A percentile compares a stretch with the other conserved stretches of the same genome.
These are phyloP conservation scores for Nephrotoma appendiculata DNA, from an alignment of 2,888 invertebrate genomes.

Conservation along the genomic window DNA sequence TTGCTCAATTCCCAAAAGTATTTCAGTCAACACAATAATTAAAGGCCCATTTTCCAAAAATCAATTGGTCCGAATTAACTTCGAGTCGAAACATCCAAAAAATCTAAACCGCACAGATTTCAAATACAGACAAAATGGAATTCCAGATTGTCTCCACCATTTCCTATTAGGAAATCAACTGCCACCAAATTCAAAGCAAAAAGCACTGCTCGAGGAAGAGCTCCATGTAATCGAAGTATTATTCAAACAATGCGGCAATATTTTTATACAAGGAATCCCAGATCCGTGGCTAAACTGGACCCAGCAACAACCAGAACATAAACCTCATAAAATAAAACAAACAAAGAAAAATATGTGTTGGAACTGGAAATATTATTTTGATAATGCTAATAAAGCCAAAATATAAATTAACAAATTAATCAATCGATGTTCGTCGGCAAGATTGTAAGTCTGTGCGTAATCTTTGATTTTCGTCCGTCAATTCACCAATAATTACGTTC, in stretches of 20 bases:
- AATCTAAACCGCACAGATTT: neutral
- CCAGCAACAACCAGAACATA: neutral
- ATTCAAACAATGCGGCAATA: neutral
- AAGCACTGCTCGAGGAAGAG: neutral
- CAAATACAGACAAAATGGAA: neutral
- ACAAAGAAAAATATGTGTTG: neutral
- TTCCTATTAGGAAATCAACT: neutral
- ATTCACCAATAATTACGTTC: conserved; percentile 7
- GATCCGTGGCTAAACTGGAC: neutral
- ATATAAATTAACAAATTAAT: neutral
- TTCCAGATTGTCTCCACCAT: neutral
- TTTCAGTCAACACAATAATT: neutral
- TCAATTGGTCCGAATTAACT: neutral
- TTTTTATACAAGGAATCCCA: conserved; percentile 1
- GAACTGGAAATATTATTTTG: neutral
- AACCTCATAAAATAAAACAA: neutral
- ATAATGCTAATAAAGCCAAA: neutral
- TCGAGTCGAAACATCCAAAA: neutral
- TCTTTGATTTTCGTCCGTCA: conserved; percentile 10
- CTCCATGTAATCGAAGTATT: neutral
- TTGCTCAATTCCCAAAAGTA: neutral
- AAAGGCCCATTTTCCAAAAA: neutral
- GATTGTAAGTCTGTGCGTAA: conserved; percentile 1
- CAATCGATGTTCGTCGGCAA: neutral
- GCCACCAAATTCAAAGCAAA: neutral